phyloP scores from a whole-genome alignment of 2,113 vertebrate species.

The Ailurus styani region DNA sequence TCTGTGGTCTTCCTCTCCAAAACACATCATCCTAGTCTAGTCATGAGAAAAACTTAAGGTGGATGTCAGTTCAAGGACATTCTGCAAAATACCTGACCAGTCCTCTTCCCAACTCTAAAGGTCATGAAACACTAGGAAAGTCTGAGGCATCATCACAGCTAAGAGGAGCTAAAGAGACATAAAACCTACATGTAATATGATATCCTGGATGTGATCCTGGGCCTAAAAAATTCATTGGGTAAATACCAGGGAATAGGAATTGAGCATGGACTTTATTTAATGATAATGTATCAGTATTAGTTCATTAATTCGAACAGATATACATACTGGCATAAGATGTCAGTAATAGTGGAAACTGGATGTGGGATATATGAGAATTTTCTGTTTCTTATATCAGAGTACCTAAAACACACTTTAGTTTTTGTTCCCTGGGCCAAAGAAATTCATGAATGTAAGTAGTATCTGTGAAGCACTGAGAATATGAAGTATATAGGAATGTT shows the following conservation, averaged over 20 bases:
- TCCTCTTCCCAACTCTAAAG: background rate
- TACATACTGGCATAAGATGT: background rate
- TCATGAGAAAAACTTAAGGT: background rate
- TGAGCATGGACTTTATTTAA: background rate
- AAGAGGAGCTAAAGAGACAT: background rate
- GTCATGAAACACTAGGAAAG: background rate
- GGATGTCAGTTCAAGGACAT: background rate
- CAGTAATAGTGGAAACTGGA: background rate
- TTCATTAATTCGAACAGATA: background rate
- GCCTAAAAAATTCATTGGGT: background rate
- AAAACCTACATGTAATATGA: background rate
- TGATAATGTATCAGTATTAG: background rate
- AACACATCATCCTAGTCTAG: background rate
- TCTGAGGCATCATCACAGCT: background rate
- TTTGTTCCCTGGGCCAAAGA: background rate
- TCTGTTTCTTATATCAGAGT: background rate
- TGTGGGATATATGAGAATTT: background rate
- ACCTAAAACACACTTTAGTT: background rate
- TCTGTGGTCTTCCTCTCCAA: background rate
- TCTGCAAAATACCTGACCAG: background rate
- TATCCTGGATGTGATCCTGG: background rate
- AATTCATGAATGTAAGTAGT: background rate
- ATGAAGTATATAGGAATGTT: background rate
- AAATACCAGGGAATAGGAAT: background rate
- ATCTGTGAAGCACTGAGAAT: background rate